A percentile compares a stretch with the other conserved stretches of the same genome.
phyloP scores from a whole-genome alignment of 2,888 invertebrate genomes.

The Reticulitermes lucifugus region DNA sequence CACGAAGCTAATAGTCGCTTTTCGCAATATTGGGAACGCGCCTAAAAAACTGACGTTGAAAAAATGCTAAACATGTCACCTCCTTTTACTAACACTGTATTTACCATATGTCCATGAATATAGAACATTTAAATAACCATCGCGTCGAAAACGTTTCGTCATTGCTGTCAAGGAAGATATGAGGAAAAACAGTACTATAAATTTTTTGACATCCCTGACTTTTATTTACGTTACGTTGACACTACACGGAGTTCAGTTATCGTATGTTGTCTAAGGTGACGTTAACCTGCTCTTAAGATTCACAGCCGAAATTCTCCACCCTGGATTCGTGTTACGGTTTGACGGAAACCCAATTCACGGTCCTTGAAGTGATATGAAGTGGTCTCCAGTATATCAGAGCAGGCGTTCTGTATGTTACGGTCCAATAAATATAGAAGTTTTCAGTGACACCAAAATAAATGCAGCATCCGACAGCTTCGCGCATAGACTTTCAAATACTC shows the following conservation, averaged over 20 bases:
- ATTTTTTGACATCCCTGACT: background rate
- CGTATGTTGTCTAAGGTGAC: background rate
- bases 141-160: too few species aligned
- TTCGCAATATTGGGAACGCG: too few species aligned
- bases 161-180: too few species aligned
- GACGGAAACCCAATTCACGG: background rate
- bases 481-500: background rate
- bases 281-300: background rate
- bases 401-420: background rate
- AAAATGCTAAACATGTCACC: too few species aligned
- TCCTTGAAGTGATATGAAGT: background rate
- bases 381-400: background rate
- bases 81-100: too few species aligned
- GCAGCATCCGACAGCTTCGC: background rate
- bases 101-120: too few species aligned
- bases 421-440: background rate
- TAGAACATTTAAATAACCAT: too few species aligned
- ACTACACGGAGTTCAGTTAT: background rate
- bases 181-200: too few species aligned
- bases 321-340: background rate
- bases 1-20: too few species aligned
- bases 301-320: background rate
- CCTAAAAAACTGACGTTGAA: too few species aligned
- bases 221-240: background rate
- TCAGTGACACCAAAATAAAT: background rate